phyloP scores from a whole-genome alignment of 1,140 invertebrate genomes.

The Teleopsis dalmanni region DNA sequence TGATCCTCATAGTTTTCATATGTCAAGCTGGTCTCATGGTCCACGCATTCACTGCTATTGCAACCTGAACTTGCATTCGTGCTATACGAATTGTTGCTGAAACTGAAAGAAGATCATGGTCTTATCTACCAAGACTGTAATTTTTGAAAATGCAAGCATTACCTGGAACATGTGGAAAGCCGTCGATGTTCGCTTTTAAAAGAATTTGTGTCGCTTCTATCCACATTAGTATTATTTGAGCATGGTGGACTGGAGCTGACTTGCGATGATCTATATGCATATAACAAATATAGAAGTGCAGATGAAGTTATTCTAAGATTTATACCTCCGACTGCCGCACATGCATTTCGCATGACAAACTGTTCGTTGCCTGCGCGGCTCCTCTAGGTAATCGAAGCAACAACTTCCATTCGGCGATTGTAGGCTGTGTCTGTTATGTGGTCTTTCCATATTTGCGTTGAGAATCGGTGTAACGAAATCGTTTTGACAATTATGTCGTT shows the following conservation, averaged over 20 bases:
- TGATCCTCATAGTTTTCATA: no score
- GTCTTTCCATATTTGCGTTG: not conserved
- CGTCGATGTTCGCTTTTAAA: no score
- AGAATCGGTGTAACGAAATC: not conserved
- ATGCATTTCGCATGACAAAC: slow-evolving; percentile 11
- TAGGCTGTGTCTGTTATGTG: not conserved
- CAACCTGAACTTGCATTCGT: not conserved
- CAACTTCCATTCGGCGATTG: not conserved
- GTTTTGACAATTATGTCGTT: not conserved
- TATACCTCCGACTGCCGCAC: not conserved
- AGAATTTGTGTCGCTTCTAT: not conserved
- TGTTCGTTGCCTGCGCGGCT: slow-evolving; percentile 18
- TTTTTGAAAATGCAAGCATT: no score
- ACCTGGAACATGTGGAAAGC: no score
- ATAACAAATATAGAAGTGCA: not conserved
- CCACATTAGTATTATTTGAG: not conserved
- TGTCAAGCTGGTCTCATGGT: not conserved
- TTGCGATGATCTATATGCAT: not conserved
- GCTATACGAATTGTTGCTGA: not conserved
- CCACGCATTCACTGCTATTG: not conserved
- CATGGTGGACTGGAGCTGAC: not conserved
- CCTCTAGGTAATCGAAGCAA: slow-evolving; percentile 14
- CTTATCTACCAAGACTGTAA: no score
- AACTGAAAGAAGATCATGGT: not conserved
- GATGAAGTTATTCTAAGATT: not conserved